Evolutionary conservation across 2,888 invertebrate species (phyloP).

Genomic region (Polydrusus pterygomalis): DNA sequence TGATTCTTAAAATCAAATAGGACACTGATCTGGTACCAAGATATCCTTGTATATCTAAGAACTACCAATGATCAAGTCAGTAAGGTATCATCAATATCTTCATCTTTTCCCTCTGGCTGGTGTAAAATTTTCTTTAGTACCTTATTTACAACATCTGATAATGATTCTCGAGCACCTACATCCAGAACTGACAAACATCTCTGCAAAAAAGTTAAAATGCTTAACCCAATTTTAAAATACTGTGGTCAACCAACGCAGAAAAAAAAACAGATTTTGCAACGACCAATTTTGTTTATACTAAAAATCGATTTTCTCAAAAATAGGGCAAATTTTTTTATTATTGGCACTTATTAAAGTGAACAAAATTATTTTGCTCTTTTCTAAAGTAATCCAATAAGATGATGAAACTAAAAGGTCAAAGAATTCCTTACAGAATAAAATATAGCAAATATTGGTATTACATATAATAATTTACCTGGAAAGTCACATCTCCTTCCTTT

Average conservation of each 20-base stretch:
- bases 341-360: too few relatives aligned
- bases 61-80: slow-evolving; percentile 79
- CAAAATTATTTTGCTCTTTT: too few relatives aligned
- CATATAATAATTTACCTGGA: slow-evolving; percentile 76
- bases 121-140: slow-evolving; percentile 86
- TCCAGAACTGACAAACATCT: slow-evolving; percentile 86
- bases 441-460: not conserved
- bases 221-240: not conserved
- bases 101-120: slow-evolving; percentile 89
- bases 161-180: slow-evolving; percentile 90
- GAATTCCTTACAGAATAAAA: too few relatives aligned
- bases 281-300: too few relatives aligned
- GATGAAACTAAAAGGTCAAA: too few relatives aligned
- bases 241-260: not conserved
- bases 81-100: slow-evolving; percentile 94
- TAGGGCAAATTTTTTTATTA: too few relatives aligned
- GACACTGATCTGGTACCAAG: slow-evolving; percentile 24
- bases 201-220: slow-evolving; percentile 71
- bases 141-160: slow-evolving; percentile 92
- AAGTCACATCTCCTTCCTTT: slow-evolving; percentile 82
- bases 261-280: too few relatives aligned
- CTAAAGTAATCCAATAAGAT: too few relatives aligned
- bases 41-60: slow-evolving; percentile 25
- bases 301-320: too few relatives aligned
- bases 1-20: slow-evolving; percentile 37